Evolutionary conservation across 2,113 vertebrate species (phyloP), one percentile per base, ranked within the genome.

Genomic region (Hippocampus guttulatus): DNA sequence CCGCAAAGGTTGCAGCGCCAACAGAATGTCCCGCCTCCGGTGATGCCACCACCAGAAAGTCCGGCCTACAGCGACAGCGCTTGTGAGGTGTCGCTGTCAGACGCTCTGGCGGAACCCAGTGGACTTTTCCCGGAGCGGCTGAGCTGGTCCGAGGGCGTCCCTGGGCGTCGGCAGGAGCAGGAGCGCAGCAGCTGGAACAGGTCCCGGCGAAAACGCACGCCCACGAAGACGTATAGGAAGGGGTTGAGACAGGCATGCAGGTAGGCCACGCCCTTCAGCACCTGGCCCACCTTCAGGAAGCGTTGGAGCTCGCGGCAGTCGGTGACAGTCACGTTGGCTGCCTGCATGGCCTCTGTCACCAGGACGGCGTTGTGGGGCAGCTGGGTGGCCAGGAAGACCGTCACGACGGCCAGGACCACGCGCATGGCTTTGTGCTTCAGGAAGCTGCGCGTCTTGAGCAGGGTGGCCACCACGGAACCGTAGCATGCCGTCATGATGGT

Each of bases 161-260:
- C 54, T n/a, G 10, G 23, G 15, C 16, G 47, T 16, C 86, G 86
- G 15, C 87, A 10, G 45, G 47, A 45, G 15, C 87, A 12, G 40
- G 45, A 45, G 25, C 10, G 85, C 65, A 94, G 61, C 33, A 94
- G 79, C 40, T 76, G 89, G 16, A 80, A 0, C 2, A 97, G 55
- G 0, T 93, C 95, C 0, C 15, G 85, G 43, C 94, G 91, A 86
- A 96, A 97, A 0, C 93, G 88, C 9, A 91, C 89, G 0, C 96
- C 96, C 1, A 95, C 91, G 0, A 98, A 96, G 20, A 88, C 94
- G 0, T 96, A 97, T 51, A 98, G 91, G 69, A 96, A 88, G 0
- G 95, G 95, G 80, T 97, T 97, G 76, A 97, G 90, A 84, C 95
- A 95, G 64, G 94, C 92, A 77, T 97, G 96, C 67, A 90, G 61